phyloP scores from a whole-genome alignment of 2,113 vertebrate species.

The Echinops telfairi region DNA sequence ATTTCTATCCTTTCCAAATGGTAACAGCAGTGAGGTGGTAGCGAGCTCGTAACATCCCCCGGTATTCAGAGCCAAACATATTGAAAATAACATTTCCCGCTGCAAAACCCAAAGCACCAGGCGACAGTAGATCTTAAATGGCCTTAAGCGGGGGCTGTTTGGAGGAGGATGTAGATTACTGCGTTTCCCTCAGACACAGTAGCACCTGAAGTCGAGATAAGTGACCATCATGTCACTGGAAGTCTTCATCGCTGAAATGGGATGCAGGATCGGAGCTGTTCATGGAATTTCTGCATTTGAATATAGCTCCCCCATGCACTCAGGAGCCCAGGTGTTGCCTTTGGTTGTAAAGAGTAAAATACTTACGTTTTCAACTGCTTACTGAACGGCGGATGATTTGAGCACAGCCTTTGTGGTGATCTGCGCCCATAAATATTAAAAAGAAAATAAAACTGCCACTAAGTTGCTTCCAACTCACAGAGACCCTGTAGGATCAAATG shows the following conservation, averaged over 20 bases:
- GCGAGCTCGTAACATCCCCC: neutral
- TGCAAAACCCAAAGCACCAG: neutral
- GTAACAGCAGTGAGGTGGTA: neutral
- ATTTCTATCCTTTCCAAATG: constrained; percentile 47
- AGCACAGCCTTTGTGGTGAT: no score
- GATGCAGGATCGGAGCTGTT: neutral
- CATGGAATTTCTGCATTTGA: neutral
- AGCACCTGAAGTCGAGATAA: neutral
- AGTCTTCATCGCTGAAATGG: neutral
- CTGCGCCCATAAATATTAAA: no score
- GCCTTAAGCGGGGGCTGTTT: neutral
- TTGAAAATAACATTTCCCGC: neutral
- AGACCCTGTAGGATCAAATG: no score
- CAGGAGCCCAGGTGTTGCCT: no score
- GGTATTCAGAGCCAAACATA: neutral
- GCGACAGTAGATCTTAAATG: neutral
- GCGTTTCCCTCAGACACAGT: neutral
- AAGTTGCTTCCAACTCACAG: no score
- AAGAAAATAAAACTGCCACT: no score
- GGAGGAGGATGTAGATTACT: no score
- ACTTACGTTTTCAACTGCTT: no score
- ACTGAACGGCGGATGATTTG: no score
- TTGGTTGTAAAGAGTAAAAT: no score
- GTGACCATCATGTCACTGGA: neutral
- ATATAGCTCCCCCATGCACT: no score